Conservation (phyloP, 1,140 invertebrate genomes). For the Magallana ariakensis region DNA sequence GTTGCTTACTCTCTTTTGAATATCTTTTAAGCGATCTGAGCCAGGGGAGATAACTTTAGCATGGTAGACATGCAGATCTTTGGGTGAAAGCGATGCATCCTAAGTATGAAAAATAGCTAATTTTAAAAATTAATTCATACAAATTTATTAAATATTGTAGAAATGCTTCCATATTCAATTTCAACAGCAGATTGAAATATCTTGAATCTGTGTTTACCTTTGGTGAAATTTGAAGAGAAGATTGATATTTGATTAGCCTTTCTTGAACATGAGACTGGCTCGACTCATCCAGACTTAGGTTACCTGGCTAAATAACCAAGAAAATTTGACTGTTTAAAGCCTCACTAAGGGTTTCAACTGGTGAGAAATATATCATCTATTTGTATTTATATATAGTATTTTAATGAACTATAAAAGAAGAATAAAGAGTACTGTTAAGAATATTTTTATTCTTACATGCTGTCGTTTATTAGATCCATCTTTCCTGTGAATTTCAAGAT, state of each 20-base stretch:
- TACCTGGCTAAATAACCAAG: not conserved
- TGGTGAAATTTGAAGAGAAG: slow-evolving; percentile 35
- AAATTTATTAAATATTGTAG: not conserved
- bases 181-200: not conserved
- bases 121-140: not conserved
- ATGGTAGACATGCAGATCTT: slow-evolving; percentile 45
- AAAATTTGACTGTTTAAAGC: too few relatives aligned
- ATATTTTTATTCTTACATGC: slow-evolving; percentile 19
- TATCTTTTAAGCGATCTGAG: slow-evolving; percentile 53
- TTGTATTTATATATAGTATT: too few relatives aligned
- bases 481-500: not conserved
- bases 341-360: too few relatives aligned
- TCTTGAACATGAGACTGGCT: slow-evolving; percentile 47
- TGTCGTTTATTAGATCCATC: slow-evolving; percentile 42
- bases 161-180: not conserved
- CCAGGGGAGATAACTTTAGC: slow-evolving; percentile 54
- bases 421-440: too few relatives aligned
- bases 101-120: not conserved
- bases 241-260: slow-evolving; percentile 51
- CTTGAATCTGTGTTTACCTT: slow-evolving; percentile 31
- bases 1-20: slow-evolving; percentile 56
- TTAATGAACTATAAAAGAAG: too few relatives aligned
- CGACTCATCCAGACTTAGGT: slow-evolving; percentile 28
- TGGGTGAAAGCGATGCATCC: slow-evolving; percentile 5
- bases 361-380: too few relatives aligned